Evolutionary conservation across 2,113 vertebrate species (phyloP), one percentile per base, ranked within the genome.

Genomic region (Felis chaus): DNA sequence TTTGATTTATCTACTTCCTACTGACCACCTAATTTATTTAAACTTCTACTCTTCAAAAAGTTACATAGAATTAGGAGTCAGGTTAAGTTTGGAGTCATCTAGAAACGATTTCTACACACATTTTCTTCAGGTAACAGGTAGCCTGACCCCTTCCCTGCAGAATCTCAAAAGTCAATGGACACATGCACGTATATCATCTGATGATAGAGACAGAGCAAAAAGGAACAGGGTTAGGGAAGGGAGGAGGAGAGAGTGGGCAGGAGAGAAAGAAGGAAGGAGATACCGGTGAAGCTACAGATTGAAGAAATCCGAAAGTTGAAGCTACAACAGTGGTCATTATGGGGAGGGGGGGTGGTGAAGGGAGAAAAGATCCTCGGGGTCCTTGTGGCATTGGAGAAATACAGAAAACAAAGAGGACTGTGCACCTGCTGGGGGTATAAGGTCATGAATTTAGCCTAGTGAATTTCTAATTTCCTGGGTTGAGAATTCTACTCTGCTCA

Each of bases 361-460:
- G 55, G 27, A 76, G 66, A 48, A 36, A 80, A 29, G 27, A 50
- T 76, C 21, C 21, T 71, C 55, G 33, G 16, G 27, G 25, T 53
- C 65, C 82, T 66, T 78, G 18, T 45, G 25, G 13, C 9, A 13
- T 0, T 39, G 39, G 69, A 78, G 36, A 85, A 68, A 74, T 57
- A 19, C 3, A 65, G 27, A 19, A 63, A 19, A 69, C 13, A 19
- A 27, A 6, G 1, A 45, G 33, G 79, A 92, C 87, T 48, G 16
- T 55, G 3, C 3, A 41, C 2, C 3, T 33, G 3, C 36, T 18
- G 31, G 39, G 29, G 2, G 4, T 12, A 1, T 3, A 33, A 73
- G 19, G 10, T 31, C 45, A 14, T 14, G n/a, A 23, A 53, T 25
- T 21, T 61, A n/a, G 41, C 50, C 19, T 55, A 36, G 18, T 63